Percentiles rank a stretch among this genome's conserved stretches.
Conservation (phyloP, 1,140 invertebrate species). For the Drosophila truncata region DNA sequence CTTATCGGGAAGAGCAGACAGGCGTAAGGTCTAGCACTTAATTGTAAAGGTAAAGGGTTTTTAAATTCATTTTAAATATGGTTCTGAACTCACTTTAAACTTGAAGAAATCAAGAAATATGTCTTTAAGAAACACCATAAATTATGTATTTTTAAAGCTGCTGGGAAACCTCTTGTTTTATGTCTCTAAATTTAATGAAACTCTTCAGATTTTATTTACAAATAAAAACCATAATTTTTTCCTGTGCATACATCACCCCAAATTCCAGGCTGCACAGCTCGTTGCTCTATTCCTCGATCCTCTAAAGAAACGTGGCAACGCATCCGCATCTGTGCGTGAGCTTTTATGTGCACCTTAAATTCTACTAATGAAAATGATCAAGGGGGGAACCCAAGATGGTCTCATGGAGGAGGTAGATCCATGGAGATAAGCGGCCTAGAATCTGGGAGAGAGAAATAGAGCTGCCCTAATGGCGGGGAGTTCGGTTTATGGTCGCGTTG, state of each 20-base stretch:
- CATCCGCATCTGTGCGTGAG: conserved; percentile 42
- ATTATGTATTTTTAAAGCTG: neutral
- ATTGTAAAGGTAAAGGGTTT: neutral
- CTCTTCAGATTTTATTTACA: neutral
- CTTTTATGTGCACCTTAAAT: conserved; percentile 78
- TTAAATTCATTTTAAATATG: neutral
- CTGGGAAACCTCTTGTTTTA: neutral
- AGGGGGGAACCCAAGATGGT: conserved; percentile 6
- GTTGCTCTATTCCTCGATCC: conserved; percentile 1
- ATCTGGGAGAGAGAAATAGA: conserved; percentile 12
- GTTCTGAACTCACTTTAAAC: neutral
- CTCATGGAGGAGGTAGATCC: conserved; percentile 10
- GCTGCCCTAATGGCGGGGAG: conserved; percentile 59
- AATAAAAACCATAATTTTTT: neutral
- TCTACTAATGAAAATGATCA: conserved; percentile 56
- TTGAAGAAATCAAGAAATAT: neutral
- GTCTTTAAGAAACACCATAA: neutral
- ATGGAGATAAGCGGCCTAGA: conserved; percentile 5
- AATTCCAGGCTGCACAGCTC: conserved; percentile 28
- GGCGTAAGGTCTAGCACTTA: neutral
- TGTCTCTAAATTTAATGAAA: neutral
- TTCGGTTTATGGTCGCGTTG: conserved; percentile 77
- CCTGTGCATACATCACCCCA: neutral
- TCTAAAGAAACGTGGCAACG: conserved; percentile 25
- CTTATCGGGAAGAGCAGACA: neutral